phyloP scores from a whole-genome alignment of 1,140 invertebrate genomes.

The Phortica variegata region DNA sequence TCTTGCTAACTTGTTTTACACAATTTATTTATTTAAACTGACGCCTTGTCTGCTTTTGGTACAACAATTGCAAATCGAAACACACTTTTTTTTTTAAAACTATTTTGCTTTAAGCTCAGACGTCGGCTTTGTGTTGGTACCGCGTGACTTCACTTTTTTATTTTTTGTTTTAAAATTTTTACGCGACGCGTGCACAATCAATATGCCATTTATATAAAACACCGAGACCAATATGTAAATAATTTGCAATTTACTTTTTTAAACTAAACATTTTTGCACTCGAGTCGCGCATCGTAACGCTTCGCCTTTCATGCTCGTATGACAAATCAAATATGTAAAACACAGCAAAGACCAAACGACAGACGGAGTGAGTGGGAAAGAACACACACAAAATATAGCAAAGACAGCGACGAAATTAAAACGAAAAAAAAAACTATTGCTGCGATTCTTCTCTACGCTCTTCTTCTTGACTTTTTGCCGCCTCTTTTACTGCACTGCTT shows the following conservation, averaged over 20 bases:
- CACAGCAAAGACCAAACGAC: constrained; percentile 17
- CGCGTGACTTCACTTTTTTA: constrained; percentile 8
- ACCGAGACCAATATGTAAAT: too few relatives aligned
- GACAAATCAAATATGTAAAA: constrained; percentile 22
- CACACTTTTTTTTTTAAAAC: constrained; percentile 17
- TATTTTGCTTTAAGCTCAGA: constrained; percentile 1
- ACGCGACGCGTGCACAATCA: constrained; percentile 25
- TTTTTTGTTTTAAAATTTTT: background rate
- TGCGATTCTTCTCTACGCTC: constrained; percentile 29
- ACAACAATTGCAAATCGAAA: constrained; percentile 14
- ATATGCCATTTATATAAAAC: constrained; percentile 24
- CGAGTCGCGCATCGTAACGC: background rate
- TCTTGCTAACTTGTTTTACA: constrained; percentile 22
- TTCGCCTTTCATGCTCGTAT: background rate
- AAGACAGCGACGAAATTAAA: constrained; percentile 20
- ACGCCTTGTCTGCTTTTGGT: too few relatives aligned
- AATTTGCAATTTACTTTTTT: constrained; percentile 3
- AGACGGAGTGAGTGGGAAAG: background rate
- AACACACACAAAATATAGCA: background rate
- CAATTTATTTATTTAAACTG: constrained; percentile 2
- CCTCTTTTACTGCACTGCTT: constrained; percentile 51
- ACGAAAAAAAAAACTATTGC: constrained; percentile 19
- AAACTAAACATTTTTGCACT: constrained; percentile 13
- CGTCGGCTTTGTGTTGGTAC: background rate
- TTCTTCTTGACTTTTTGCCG: constrained; percentile 47